Base-by-base conservation (phyloP, 2,797 vertebrate species). In the Selene dorsalis region DNA sequence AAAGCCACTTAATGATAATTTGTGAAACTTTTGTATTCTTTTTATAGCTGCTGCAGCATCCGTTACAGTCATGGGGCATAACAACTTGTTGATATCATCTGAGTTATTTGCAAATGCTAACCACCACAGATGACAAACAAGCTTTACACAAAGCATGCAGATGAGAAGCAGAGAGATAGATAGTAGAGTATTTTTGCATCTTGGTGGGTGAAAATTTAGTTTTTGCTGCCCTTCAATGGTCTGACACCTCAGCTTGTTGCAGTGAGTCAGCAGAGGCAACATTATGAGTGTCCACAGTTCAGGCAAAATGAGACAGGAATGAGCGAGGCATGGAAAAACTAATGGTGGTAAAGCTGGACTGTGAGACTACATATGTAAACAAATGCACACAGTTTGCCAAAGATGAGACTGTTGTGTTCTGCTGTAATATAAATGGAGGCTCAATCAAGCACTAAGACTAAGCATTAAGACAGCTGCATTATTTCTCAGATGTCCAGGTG, bases 251-350 rank as follows among this genome's bases (percentile, higher is more conserved):
- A 20, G 17, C 17, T 35, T 20, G 55, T 18, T 18, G 17, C 55
- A 32, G 26, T 32, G 28, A 48, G 2, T 53, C 55, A 4, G 28
- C 22, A 18, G 17, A 14, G 41, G 48, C 13, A 14, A 24, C 24
- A 28, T 39, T 59, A 38, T 48, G n/a, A n/a, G n/a, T n/a, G n/a
- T n/a, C n/a, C n/a, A n/a, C n/a, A 4, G 28, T 47, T 41, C 0
- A 0, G 11, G 68, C n/a, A 59, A 67, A 75, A 65, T 48, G 43
- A 73, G 64, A 80, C 64, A 61, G 55, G 12, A 73, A 75, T 67
- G 38, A n/a, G n/a, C n/a, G n/a, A n/a, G n/a, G n/a, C n/a, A n/a
- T n/a, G n/a, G n/a, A n/a, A n/a, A n/a, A n/a, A n/a, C n/a, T n/a
- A n/a, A n/a, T n/a, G n/a, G n/a, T n/a, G n/a, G n/a, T n/a, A n/a